Percentiles rank a stretch among this genome's conserved stretches.
Evolutionary conservation across 2,888 invertebrate genomes (phyloP).

Genomic region (Charanyca ferruginea): DNA sequence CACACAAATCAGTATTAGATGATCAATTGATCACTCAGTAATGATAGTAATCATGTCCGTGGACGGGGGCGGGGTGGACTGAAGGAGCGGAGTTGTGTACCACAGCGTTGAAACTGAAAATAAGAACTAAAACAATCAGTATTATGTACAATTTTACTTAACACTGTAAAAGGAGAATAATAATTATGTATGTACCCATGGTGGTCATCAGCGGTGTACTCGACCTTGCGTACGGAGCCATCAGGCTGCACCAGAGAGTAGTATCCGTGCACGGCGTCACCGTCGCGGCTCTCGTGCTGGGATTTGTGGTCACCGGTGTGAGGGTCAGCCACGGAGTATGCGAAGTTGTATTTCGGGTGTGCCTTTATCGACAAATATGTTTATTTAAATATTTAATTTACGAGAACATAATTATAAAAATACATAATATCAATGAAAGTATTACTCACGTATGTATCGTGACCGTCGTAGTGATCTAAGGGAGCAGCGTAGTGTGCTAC

Average conservation of each 20-base stretch:
- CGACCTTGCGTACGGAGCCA: slow-evolving; percentile 88
- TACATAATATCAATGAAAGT: not conserved
- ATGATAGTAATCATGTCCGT: slow-evolving; percentile 73
- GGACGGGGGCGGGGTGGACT: slow-evolving; percentile 78
- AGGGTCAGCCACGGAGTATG: slow-evolving; percentile 89
- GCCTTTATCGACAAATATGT: slow-evolving; percentile 65
- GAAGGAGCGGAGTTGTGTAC: slow-evolving; percentile 85
- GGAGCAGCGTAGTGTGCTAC: slow-evolving; percentile 65
- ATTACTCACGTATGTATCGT: slow-evolving; percentile 69
- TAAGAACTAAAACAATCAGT: slow-evolving; percentile 8
- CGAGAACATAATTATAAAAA: not conserved
- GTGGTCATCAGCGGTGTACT: slow-evolving; percentile 82
- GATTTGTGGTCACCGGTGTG: slow-evolving; percentile 91
- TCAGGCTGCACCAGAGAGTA: slow-evolving; percentile 91
- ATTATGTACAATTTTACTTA: too few species aligned
- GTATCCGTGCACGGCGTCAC: slow-evolving; percentile 90
- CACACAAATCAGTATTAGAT: slow-evolving; percentile 37
- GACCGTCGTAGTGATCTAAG: slow-evolving; percentile 66
- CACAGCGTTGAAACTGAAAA: slow-evolving; percentile 87
- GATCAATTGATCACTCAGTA: slow-evolving; percentile 60
- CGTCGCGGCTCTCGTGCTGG: slow-evolving; percentile 89
- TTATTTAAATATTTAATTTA: too few species aligned
- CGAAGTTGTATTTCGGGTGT: slow-evolving; percentile 86
- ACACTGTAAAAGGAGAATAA: too few species aligned
- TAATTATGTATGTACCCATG: slow-evolving; percentile 64